These are phyloP conservation scores for Dendrolimus houi DNA, from an alignment of 2,888 invertebrate species.

Conservation along the genomic window DNA sequence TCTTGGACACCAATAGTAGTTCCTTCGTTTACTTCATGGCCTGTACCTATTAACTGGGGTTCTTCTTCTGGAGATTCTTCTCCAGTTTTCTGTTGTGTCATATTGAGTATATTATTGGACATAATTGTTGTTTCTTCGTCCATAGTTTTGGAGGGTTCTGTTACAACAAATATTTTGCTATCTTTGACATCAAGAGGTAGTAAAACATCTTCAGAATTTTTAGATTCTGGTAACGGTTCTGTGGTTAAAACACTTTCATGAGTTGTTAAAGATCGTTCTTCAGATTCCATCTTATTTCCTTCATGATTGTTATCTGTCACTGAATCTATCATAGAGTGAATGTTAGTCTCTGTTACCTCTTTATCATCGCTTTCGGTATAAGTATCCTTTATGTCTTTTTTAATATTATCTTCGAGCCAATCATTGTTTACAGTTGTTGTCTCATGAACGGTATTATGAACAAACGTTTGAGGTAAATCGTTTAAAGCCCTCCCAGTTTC, in stretches of 20 bases:
- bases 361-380: constrained; percentile 9
- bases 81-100: background rate
- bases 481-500: constrained; percentile 4
- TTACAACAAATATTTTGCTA: constrained; percentile 9
- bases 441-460: constrained; percentile 9
- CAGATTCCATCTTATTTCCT: constrained; percentile 24
- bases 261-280: constrained; percentile 41
- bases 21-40: background rate
- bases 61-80: background rate
- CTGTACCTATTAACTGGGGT: background rate
- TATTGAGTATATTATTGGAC: background rate
- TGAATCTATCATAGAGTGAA: constrained; percentile 12
- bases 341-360: constrained; percentile 8
- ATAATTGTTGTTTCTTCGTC: constrained; percentile 13
- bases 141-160: constrained; percentile 4
- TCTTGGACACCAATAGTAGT: background rate
- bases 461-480: background rate
- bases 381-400: constrained; percentile 12
- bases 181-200: constrained; percentile 21
- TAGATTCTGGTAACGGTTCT: constrained; percentile 17
- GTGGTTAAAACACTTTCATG: constrained; percentile 27
- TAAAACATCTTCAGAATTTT: constrained; percentile 15
- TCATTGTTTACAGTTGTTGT: constrained; percentile 30
- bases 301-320: constrained; percentile 15
- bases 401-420: constrained; percentile 35